Percentiles rank a stretch among this genome's conserved stretches.
phyloP scores from a whole-genome alignment of 2,888 invertebrate species.

The Stegophylla sp. region DNA sequence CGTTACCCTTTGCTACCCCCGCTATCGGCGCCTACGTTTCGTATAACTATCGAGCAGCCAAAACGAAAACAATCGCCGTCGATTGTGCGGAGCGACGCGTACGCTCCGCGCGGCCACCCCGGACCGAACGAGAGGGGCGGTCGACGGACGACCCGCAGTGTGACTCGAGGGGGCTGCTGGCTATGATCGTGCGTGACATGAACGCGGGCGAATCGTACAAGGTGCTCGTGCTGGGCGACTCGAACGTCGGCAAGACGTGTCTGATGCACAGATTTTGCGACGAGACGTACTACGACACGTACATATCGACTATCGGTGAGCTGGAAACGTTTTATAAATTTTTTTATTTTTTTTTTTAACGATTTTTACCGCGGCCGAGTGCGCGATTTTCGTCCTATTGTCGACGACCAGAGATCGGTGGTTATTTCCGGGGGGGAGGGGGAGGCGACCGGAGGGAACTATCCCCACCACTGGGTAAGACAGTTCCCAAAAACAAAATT shows the following conservation, averaged over 20 bases:
- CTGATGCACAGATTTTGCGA: slow-evolving; percentile 89
- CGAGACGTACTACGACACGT: slow-evolving; percentile 87
- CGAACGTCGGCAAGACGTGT: slow-evolving; percentile 89
- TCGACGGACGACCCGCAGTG: neutral
- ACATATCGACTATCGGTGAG: slow-evolving; percentile 89
- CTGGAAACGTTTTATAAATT: too few species aligned
- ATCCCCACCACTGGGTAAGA: too few species aligned
- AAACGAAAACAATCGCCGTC: neutral
- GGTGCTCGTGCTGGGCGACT: slow-evolving; percentile 84
- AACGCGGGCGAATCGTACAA: slow-evolving; percentile 71
- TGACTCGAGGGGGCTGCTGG: slow-evolving; percentile 23
- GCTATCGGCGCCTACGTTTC: neutral
- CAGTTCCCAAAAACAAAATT: too few species aligned
- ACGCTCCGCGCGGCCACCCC: neutral
- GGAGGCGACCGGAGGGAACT: too few species aligned
- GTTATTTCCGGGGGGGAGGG: too few species aligned
- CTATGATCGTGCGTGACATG: slow-evolving; percentile 45
- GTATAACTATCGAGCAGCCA: too few species aligned
- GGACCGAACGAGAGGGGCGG: too few species aligned
- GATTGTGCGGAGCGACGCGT: neutral
- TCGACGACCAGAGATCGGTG: too few species aligned
- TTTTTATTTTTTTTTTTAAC: too few species aligned
- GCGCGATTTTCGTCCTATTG: too few species aligned
- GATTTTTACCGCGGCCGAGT: too few species aligned
- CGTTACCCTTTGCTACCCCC: too few species aligned